Percentiles rank a stretch among this genome's conserved stretches.
Evolutionary conservation across 2,888 invertebrate genomes (phyloP).

Genomic region (Stenolophus ochropezus): DNA sequence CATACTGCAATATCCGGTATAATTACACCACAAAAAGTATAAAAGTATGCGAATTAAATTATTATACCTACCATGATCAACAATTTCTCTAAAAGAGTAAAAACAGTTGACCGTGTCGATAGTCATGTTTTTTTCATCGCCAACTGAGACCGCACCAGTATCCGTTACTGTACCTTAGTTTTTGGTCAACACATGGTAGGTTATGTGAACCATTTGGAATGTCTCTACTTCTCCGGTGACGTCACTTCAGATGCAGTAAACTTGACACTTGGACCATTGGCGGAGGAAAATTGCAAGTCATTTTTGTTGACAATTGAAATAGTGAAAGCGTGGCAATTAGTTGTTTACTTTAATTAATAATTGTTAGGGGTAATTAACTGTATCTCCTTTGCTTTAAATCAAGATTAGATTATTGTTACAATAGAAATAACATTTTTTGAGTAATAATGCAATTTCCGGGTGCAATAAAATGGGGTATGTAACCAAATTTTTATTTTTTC

Average conservation of each 20-base stretch:
- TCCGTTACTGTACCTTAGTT: background rate
- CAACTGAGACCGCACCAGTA: background rate
- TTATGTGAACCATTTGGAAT: constrained; percentile 10
- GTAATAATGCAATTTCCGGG: background rate
- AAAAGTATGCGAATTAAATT: constrained; percentile 3
- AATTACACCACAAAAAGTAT: background rate
- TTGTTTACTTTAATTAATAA: background rate
- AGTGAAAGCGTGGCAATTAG: background rate
- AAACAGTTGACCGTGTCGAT: background rate
- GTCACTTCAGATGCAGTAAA: constrained; percentile 1
- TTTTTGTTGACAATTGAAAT: constrained; percentile 11
- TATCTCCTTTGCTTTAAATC: background rate
- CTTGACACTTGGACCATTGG: background rate
- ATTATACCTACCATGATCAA: background rate
- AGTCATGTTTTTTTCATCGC: constrained; percentile 27
- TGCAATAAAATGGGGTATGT: no score
- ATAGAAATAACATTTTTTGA: background rate
- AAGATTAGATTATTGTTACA: background rate
- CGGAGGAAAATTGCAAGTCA: constrained; percentile 29
- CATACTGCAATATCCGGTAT: constrained; percentile 23
- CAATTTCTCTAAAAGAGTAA: background rate
- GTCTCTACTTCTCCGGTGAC: background rate
- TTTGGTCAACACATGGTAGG: background rate
- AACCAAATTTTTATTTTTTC: no score
- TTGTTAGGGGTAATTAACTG: background rate